These are phyloP conservation scores for Drosophila pruinosa DNA, from an alignment of 1,140 invertebrate species.

Conservation along the genomic window DNA sequence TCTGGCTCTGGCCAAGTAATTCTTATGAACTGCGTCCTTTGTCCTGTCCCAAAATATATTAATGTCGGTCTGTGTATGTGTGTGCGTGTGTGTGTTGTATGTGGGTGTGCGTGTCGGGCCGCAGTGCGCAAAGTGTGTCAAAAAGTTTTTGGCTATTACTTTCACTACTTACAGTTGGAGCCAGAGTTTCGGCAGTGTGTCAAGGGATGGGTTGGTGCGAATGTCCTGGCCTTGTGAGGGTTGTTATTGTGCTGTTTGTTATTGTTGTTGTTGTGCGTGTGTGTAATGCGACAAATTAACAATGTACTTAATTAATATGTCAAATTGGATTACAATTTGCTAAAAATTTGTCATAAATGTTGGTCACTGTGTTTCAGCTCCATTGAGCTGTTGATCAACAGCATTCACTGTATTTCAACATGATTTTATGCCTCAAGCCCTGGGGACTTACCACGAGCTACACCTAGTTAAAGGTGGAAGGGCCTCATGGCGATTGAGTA, in stretches of 20 bases:
- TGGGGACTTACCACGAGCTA: neutral
- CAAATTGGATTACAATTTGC: constrained; percentile 76
- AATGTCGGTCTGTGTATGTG: neutral
- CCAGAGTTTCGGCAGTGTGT: constrained; percentile 11
- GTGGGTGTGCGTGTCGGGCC: constrained; percentile 10
- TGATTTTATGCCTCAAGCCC: neutral
- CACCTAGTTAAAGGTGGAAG: neutral
- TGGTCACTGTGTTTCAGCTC: constrained; percentile 16
- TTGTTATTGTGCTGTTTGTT: constrained; percentile 14
- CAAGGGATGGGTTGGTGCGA: neutral
- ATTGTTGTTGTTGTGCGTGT: constrained; percentile 25
- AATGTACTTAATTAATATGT: constrained; percentile 77
- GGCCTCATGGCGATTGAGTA: too few relatives aligned
- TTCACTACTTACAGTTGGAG: constrained; percentile 68
- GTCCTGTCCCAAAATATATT: constrained; percentile 40
- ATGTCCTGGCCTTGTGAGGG: constrained; percentile 25
- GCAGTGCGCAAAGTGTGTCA: constrained; percentile 67
- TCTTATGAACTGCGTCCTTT: constrained; percentile 44
- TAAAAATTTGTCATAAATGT: constrained; percentile 72
- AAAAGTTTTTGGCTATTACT: constrained; percentile 72
- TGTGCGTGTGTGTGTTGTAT: constrained; percentile 1
- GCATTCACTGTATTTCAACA: neutral
- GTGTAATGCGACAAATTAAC: constrained; percentile 76
- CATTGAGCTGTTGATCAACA: constrained; percentile 4
- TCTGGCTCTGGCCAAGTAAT: constrained; percentile 26